phyloP scores from a whole-genome alignment of 1,140 invertebrate genomes.

The Eriocheir sinensis region DNA sequence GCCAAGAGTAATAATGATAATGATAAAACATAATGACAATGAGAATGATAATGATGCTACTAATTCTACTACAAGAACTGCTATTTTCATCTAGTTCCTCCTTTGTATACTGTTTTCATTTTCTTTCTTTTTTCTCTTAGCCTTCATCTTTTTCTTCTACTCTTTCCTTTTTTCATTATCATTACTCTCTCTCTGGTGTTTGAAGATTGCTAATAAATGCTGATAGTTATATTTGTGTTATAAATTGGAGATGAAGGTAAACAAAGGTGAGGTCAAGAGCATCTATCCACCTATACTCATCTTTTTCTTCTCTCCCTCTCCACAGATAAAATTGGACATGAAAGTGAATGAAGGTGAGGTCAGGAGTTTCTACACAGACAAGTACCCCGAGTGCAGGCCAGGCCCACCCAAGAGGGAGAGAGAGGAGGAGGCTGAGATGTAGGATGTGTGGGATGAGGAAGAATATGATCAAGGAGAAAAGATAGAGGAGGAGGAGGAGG shows the following conservation, averaged over 20 bases:
- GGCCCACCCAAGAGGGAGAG: background rate
- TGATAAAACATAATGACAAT: too few relatives aligned
- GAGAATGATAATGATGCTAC: too few relatives aligned
- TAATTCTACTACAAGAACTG: background rate
- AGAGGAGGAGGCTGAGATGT: background rate
- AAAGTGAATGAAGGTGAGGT: conserved; percentile 87
- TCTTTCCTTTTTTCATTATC: background rate
- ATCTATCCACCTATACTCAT: conserved; percentile 84
- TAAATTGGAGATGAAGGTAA: conserved; percentile 85
- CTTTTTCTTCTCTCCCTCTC: background rate
- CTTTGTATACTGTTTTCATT: background rate
- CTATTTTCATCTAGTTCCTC: background rate
- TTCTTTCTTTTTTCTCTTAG: background rate
- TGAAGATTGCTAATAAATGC: too few relatives aligned
- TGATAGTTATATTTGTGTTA: background rate
- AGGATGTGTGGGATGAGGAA: background rate
- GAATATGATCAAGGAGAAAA: background rate
- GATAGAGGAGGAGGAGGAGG: background rate
- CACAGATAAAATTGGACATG: conserved; percentile 84
- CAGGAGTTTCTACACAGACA: conserved; percentile 88
- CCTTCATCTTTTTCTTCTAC: background rate
- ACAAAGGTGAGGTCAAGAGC: conserved; percentile 88
- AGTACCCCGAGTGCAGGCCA: conserved; percentile 86
- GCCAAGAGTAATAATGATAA: too few relatives aligned
- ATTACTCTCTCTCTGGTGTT: background rate